Base-by-base conservation (phyloP, 2,797 vertebrate species). In the Cephalopachus bancanus region DNA sequence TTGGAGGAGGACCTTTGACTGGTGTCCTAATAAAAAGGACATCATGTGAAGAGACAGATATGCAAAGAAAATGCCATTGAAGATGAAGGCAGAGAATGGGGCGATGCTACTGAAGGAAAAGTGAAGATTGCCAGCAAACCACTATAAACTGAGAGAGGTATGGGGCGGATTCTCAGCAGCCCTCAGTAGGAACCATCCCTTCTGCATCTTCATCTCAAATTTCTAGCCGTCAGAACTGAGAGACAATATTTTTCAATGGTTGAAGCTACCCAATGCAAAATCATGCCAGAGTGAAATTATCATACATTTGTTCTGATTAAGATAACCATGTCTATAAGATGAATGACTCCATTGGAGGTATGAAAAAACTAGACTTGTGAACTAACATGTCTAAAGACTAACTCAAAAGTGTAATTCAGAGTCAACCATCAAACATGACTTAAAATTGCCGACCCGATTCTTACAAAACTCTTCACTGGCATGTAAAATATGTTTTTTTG, bases 391-490 rank as follows among this genome's bases (percentile, higher is more conserved):
- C 96, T 97, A 96, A 97, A 98, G 97, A 88, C 72, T 80, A 95
- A 93, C 91, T 95, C 97, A 98, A 97, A 96, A 96, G 95, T 96
- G 91, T 81, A 95, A 86, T 95, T 98, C 96, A 90, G 95, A 98
- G 44, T 44, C 44, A 44, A 97, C 85, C 60, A 97, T 96, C 96
- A 97, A 97, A 80, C 87, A 92, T 96, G 44, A 96, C 97, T 98
- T 96, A 97, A 98, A 98, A 98, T 88, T 97, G 97, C 93, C 98
- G 98, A 98, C 97, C 97, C 94, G 98, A 96, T 97, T 98, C 96
- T 97, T 98, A 87, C 93, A 97, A 97, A 98, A 97, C 69, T 83
- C 75, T 97, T 96, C 97, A 91, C 87, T 98, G 97, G 95, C 97
- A 97, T 97, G 92, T 98, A 98, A 98, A 94, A 97, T 98, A 97